Evolutionary conservation across 92 coral and sea anemone species (phyloP).

Genomic region (Montipora capitata): DNA sequence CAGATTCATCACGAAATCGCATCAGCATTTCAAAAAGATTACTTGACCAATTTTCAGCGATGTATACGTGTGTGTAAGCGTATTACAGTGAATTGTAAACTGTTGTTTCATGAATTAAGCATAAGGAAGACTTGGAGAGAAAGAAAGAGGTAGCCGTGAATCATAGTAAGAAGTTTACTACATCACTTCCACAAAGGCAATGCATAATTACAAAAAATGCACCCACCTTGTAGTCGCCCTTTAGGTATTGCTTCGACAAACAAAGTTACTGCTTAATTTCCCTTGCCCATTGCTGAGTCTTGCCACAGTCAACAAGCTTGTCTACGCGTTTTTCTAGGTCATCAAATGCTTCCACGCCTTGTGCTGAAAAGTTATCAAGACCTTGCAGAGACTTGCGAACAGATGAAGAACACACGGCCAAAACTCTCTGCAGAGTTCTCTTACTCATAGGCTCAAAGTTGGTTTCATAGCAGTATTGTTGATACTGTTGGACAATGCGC

Average conservation of each 20-base stretch:
- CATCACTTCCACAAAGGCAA: background rate
- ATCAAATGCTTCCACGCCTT: slow-evolving; percentile 23
- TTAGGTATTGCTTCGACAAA: slow-evolving; percentile 58
- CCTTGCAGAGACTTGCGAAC: slow-evolving; percentile 73
- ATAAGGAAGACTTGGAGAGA: background rate
- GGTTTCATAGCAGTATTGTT: too few relatives aligned
- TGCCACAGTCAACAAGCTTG: slow-evolving; percentile 59
- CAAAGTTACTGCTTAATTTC: slow-evolving; percentile 32
- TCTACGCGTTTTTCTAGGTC: slow-evolving; percentile 32
- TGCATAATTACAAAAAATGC: background rate
- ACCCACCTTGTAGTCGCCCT: slow-evolving; percentile 59
- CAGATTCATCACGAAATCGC: slow-evolving; percentile 44
- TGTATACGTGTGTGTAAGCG: slow-evolving; percentile 9
- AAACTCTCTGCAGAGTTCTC: slow-evolving; percentile 52
- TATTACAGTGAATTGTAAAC: slow-evolving; percentile 25
- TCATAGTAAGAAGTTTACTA: slow-evolving; percentile 9
- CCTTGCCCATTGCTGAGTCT: slow-evolving; percentile 43
- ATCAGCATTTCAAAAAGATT: background rate
- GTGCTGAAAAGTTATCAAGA: slow-evolving; percentile 70
- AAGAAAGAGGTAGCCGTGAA: slow-evolving; percentile 24
- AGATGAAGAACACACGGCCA: slow-evolving; percentile 59
- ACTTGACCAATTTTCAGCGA: slow-evolving; percentile 3
- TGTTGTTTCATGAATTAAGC: background rate
- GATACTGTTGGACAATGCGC: too few relatives aligned
- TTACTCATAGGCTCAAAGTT: slow-evolving; percentile 39